A percentile compares a stretch with the other conserved stretches of the same genome.
Evolutionary conservation across 2,113 vertebrate genomes (phyloP).

Genomic region (Gymnarchus niloticus): DNA sequence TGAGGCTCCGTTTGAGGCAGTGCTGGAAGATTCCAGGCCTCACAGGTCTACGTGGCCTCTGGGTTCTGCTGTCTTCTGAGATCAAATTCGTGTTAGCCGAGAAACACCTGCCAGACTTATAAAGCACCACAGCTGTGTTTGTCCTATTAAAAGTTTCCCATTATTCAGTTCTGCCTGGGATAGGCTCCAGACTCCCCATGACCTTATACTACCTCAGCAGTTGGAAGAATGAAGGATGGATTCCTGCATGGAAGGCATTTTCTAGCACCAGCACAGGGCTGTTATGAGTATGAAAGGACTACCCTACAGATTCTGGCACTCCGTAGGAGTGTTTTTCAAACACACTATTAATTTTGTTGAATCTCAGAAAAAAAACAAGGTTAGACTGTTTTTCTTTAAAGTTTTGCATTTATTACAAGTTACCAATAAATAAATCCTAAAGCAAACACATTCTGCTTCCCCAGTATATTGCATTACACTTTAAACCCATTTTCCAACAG

Average conservation of each 20-base stretch:
- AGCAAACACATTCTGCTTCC: constrained; percentile 8
- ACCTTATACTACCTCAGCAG: neutral
- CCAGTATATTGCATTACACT: neutral
- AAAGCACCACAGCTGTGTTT: neutral
- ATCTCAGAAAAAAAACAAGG: neutral
- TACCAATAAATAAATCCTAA: constrained; percentile 20
- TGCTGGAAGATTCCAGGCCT: neutral
- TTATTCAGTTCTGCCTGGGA: neutral
- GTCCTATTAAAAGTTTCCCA: neutral
- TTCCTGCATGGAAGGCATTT: neutral
- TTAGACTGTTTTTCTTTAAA: neutral
- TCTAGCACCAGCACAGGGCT: neutral
- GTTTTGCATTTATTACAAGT: constrained; percentile 23
- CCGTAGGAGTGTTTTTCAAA: no score
- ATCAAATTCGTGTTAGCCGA: neutral
- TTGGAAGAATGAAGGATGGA: neutral
- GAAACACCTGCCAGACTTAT: neutral
- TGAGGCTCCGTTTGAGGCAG: neutral
- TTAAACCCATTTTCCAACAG: neutral
- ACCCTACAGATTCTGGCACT: neutral
- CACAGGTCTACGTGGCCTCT: neutral
- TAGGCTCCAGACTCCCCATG: neutral
- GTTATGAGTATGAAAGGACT: neutral
- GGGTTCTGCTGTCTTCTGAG: neutral
- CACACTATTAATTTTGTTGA: neutral